Base-by-base conservation (phyloP, 2,113 vertebrate species). In the Perognathus longimembris region DNA sequence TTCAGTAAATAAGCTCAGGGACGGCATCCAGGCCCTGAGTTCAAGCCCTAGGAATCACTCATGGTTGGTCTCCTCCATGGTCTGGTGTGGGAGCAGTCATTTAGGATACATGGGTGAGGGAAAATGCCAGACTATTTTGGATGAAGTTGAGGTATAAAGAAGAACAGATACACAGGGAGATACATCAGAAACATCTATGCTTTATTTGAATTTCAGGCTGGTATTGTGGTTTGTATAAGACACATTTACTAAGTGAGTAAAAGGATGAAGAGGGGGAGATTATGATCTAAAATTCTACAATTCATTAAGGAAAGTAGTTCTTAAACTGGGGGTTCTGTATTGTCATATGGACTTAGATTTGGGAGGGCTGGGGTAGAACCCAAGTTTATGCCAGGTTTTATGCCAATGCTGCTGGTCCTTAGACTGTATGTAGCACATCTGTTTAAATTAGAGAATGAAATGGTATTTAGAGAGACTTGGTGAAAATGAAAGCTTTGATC, bases 301-400 rank as follows among this genome's bases (percentile, higher is more conserved):
- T 84, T 20, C 45, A 38, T 76, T 54, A 8, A 66, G 26, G 9
- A 10, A 7, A 34, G 12, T 9, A 3, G 2, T 36, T 83, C 61
- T 45, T 22, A 34, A 7, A 21, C 32, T 5, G 50, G 64, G 28
- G n/a, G 69, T 50, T 79, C 34, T 83, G 54, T 1, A 3, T 12
- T 64, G 42, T 42, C 70, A 34, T 87, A 45, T 10, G 54, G 57
- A 42, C 69, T 61, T 34, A 50, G 30, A 76, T n/a, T 66, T 17
- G 3, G 17, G 12, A 32, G 26, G 26, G 28, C n/a, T 38, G 5
- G 18, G 9, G 1, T 26, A 10, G 32, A 20, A 9, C 1, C 1
- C 21, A 6, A 14, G 18, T 69, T 63, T 80, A 1, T 61, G 4
- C 20, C 66, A 76, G 17, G 12, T 79, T 4, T 67, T 34, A 73